Evolutionary conservation across 2,113 vertebrate species (phyloP).

Genomic region (Hassar affinis): DNA sequence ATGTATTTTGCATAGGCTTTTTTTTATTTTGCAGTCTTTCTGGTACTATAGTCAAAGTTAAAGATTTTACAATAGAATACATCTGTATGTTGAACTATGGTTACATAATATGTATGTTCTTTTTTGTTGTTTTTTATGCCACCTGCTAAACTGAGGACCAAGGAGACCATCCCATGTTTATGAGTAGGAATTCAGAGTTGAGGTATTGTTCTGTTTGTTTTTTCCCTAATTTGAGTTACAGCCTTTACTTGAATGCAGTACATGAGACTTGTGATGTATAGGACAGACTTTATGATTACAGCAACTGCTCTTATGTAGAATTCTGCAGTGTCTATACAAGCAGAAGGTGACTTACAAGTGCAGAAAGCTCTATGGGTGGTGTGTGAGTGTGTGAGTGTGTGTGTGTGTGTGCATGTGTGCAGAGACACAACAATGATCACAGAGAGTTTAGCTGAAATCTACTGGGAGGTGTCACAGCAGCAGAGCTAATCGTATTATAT

Average conservation of each 20-base stretch:
- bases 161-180: neutral
- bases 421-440: neutral
- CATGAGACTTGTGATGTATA: neutral
- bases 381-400: slow-evolving; percentile 26
- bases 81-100: neutral
- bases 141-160: too few relatives aligned
- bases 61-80: neutral
- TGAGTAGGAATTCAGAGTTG: neutral
- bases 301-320: neutral
- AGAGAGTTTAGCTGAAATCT: slow-evolving; percentile 33
- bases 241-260: neutral
- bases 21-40: too few relatives aligned
- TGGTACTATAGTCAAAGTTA: neutral
- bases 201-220: neutral
- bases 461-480: slow-evolving; percentile 48
- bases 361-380: slow-evolving; percentile 7
- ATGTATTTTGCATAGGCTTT: too few relatives aligned
- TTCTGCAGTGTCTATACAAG: neutral
- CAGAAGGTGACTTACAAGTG: neutral
- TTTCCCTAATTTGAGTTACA: neutral
- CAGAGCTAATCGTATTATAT: slow-evolving; percentile 55
- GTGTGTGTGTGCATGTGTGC: slow-evolving; percentile 6
- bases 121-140: too few relatives aligned
- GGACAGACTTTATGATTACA: neutral
- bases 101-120: too few relatives aligned